phyloP scores from a whole-genome alignment of 2,888 invertebrate genomes.

The Lasioglossum calceatum region DNA sequence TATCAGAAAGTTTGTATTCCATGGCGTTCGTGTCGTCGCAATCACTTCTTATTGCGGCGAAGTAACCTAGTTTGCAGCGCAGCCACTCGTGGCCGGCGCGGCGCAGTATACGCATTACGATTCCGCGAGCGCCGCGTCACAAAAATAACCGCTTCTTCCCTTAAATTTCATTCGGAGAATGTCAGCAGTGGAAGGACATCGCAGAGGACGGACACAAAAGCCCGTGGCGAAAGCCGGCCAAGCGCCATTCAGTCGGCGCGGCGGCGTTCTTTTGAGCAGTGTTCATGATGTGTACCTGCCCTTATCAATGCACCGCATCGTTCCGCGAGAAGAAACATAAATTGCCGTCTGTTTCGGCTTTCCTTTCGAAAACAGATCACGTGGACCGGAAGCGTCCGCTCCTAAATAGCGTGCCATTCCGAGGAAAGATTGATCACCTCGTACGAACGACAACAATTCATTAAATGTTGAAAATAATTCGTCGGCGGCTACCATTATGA shows the following conservation, averaged over 20 bases:
- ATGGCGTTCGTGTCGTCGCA: neutral
- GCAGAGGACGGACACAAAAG: constrained; percentile 47
- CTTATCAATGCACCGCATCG: constrained; percentile 59
- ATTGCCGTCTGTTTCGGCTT: constrained; percentile 39
- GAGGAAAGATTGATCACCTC: neutral
- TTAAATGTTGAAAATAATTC: neutral
- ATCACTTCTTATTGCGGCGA: neutral
- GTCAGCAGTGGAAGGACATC: constrained; percentile 43
- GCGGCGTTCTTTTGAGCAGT: constrained; percentile 47
- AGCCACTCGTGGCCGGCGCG: neutral
- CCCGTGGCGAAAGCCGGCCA: constrained; percentile 23
- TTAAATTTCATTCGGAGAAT: constrained; percentile 75
- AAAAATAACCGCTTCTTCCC: constrained; percentile 74
- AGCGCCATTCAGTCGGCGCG: constrained; percentile 20
- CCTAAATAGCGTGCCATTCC: constrained; percentile 6
- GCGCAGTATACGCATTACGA: constrained; percentile 62
- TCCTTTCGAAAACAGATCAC: constrained; percentile 18
- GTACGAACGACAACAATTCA: neutral
- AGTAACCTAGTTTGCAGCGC: constrained; percentile 3
- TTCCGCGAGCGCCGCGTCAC: constrained; percentile 72
- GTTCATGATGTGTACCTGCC: constrained; percentile 51
- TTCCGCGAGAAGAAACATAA: constrained; percentile 16
- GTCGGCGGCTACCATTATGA: too few species aligned
- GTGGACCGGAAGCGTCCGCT: neutral
- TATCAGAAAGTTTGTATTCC: neutral